phyloP scores from a whole-genome alignment of 2,113 vertebrate species.

The Erythrolamprus reginae region DNA sequence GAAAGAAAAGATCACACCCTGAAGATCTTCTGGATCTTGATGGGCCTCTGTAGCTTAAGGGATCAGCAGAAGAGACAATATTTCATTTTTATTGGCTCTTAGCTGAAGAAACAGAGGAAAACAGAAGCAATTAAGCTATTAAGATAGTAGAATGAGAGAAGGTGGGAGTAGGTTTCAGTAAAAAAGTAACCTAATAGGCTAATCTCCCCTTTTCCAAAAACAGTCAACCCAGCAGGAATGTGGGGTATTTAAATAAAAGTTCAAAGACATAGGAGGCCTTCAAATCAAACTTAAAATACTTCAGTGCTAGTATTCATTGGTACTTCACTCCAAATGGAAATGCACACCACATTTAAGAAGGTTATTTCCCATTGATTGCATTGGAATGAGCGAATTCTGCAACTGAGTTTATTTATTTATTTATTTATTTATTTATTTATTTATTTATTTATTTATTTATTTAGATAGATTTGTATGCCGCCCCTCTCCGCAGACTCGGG shows the following conservation, averaged over 20 bases:
- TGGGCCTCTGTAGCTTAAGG: neutral
- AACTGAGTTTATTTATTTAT: no score
- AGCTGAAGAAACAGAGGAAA: neutral
- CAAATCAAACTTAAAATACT: neutral
- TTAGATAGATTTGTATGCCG: no score
- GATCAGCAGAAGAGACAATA: neutral
- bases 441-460: no score
- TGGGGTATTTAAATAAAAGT: neutral
- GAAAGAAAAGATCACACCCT: neutral
- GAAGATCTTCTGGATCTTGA: neutral
- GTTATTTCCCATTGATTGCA: neutral
- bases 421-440: no score
- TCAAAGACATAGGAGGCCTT: neutral
- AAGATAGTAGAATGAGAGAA: neutral
- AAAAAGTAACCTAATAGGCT: slow-evolving; percentile 6
- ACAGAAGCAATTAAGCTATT: neutral
- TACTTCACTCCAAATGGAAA: neutral
- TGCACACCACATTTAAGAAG: no score
- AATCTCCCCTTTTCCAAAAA: slow-evolving; percentile 6
- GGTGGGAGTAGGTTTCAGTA: neutral
- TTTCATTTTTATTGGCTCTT: neutral
- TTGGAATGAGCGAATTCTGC: neutral
- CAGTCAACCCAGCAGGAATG: neutral
- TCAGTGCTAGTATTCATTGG: neutral
- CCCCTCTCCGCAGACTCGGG: no score